Evolutionary conservation across 2,113 vertebrate species (phyloP), one percentile per base, ranked within the genome.

Genomic region (Lampris megalopsis): DNA sequence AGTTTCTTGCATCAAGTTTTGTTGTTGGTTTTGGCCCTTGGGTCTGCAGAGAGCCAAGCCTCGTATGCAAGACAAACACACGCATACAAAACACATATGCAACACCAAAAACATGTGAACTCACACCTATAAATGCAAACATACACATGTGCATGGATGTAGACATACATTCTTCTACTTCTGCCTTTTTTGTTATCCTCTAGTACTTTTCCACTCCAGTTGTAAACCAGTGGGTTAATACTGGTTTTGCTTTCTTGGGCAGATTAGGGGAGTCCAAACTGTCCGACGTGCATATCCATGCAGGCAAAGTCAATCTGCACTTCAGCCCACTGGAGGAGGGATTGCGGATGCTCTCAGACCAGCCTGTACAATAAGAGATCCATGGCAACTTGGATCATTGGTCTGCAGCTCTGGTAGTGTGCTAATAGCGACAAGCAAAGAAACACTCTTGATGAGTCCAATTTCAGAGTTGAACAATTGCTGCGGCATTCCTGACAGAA

Each of bases 261-360:
- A 57, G 62, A 62, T 49, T 49, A 63, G 49, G 24, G 49, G 43
- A 24, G 59, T 35, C 57, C 49, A 6, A 9, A 13, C 45, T 64
- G 5, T 5, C 4, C 9, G 6, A 35, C 37, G 24, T 24, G n/a
- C 36, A 42, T 50, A 56, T 35, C 41, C 53, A 37, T 24, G 42
- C 37, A 57, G 47, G 24, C 63, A 40, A 58, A 65, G 45, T 65
- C 53, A 37, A 73, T 63, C 71, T 49, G 42, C 13, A 41, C 70
- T 63, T 24, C 49, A 45, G 59, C 60, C 24, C 70, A 9, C 5
- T 4, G 4, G 4, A 45, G 53, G 48, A 37, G 37, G 68, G 57
- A 63, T 43, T 59, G 61, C 10, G 67, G 75, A 64, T 52, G 54
- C 53, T 71, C 75, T n/a, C 47, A n/a, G 50, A 47, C 60, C 54